Evolutionary conservation across 2,797 vertebrate genomes (phyloP), one percentile per base, ranked within the genome.

Genomic region (Sciurus carolinensis): DNA sequence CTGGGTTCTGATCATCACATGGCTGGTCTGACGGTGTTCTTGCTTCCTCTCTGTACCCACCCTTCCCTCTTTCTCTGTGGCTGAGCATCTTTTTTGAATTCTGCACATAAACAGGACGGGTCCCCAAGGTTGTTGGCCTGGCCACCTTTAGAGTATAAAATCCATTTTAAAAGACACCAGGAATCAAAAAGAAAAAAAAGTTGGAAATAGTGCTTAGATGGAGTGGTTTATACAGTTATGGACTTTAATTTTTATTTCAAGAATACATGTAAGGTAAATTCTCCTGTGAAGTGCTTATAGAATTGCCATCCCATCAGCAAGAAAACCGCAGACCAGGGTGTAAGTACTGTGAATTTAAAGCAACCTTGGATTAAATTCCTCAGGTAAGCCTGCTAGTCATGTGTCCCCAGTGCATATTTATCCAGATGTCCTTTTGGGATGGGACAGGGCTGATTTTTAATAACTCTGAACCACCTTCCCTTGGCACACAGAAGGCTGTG

Each of bases 171-270:
- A 91, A 91, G 71, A 95, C 62, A 87, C 67, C 73, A 50, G 80
- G 66, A 71, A 93, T 85, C 77, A 54, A 85, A 97, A 96, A 92
- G 72, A 59, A 75, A 77, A n/a, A 69, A 64, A 71, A 86, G 17
- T 64, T n/a, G 30, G 69, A 80, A 95, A 86, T 85, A 69, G 39
- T 94, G n/a, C 79, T 92, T 91, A 88, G 94, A 84, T 59, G 69
- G 22, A 54, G 28, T 91, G 86, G 44, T 83, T 94, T 89, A 67
- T 95, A 82, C 54, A 87, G 87, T 92, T 66, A 69, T 64, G 71
- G 64, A 85, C 91, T 94, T 95, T 97, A 85, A 87, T 87, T 96
- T 94, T 95, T 91, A 92, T 95, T 92, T 96, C 85, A 44, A 75
- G 85, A 82, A 94, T 87, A 94, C 47, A 42, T n/a, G 67, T 67